Conservation (phyloP, 2,797 vertebrate species). For the Ceryle rudis region DNA sequence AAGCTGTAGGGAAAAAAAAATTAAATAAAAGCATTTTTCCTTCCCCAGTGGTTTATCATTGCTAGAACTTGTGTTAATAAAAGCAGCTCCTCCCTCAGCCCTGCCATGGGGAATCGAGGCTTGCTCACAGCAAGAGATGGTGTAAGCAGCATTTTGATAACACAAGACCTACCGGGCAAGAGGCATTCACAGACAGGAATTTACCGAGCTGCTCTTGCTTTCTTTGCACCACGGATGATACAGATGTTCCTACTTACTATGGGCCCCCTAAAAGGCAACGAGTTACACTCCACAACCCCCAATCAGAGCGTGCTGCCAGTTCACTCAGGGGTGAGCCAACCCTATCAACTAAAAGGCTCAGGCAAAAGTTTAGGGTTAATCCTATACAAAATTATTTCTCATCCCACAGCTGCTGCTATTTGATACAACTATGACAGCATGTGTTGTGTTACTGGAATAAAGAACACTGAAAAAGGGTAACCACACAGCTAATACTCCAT, state of each 20-base stretch:
- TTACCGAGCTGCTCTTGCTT: background rate
- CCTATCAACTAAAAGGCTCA: background rate
- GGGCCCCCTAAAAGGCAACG: accelerated
- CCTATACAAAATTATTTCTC: background rate
- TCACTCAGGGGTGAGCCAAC: background rate
- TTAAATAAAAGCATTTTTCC: background rate
- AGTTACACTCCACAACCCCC: background rate
- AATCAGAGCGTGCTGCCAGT: accelerated
- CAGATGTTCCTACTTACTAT: background rate
- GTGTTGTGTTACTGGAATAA: background rate
- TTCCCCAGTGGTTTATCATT: background rate
- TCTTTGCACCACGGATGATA: background rate
- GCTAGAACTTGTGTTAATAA: background rate
- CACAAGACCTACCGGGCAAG: background rate
- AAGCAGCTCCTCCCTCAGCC: background rate
- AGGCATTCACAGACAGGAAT: background rate
- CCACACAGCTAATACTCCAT: background rate
- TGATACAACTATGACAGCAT: background rate
- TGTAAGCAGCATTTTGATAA: background rate
- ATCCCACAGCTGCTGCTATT: background rate
- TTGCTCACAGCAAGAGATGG: background rate
- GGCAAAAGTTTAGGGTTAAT: background rate
- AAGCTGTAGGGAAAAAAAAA: background rate
- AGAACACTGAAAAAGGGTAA: background rate
- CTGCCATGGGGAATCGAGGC: background rate